These are phyloP conservation scores for Dicrostonyx torquatus DNA, from an alignment of 2,797 vertebrate genomes.

Conservation along the genomic window DNA sequence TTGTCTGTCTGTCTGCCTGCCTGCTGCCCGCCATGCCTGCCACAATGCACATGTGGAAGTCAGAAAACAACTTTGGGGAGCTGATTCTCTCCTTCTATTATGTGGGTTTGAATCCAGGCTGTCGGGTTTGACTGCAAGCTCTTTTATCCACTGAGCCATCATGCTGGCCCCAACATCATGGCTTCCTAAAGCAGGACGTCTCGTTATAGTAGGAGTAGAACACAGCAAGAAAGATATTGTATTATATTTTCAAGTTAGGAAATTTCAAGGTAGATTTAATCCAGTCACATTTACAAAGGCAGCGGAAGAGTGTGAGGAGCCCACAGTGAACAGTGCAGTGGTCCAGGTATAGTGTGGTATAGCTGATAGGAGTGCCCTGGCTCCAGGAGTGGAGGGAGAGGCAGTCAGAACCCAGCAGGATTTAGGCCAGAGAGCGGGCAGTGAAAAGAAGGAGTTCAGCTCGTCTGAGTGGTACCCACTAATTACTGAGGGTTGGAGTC, in stretches of 20 bases:
- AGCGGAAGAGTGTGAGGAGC: not conserved
- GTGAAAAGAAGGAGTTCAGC: not conserved
- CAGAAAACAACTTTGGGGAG: not conserved
- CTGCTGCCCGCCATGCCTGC: no score
- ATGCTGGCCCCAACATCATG: not conserved
- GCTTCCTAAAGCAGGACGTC: not conserved
- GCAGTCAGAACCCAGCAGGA: not conserved
- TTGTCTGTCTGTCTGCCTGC: no score
- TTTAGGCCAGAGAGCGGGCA: not conserved
- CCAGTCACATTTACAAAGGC: constrained; percentile 12
- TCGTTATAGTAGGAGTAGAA: not conserved
- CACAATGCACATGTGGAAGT: not conserved
- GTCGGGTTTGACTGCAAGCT: not conserved
- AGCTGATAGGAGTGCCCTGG: not conserved
- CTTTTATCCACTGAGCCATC: not conserved
- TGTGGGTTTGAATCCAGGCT: not conserved
- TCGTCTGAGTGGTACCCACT: not conserved
- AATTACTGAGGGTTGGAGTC: no score
- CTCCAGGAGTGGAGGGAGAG: not conserved
- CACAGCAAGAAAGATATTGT: not conserved
- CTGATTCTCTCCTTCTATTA: not conserved
- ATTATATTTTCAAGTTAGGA: not conserved
- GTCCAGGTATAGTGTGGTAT: no score
- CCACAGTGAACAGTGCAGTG: not conserved
- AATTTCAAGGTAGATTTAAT: not conserved